Base-by-base conservation (phyloP, 2,888 invertebrate genomes). In the Troides oblongomaculatus region DNA sequence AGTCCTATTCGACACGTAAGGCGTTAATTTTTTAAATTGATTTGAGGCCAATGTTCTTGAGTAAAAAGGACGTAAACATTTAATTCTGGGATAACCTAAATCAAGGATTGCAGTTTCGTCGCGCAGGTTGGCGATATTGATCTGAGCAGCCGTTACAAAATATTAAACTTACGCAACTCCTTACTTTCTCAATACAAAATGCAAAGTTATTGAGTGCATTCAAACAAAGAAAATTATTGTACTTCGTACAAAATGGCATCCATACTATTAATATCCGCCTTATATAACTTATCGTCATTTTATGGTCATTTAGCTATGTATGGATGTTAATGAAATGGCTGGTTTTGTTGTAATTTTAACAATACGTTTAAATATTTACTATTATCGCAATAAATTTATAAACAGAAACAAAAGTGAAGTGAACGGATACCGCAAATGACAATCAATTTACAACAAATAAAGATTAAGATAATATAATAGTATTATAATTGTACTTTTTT, bases 141-240 rank as follows among this genome's bases (percentile, higher is more conserved):
- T 71, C 72, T 72, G 68, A 74, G 79, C 79, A 80, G 79, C 78
- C 81, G 81, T 89, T 89, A 85, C 88, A 88, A 89, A 89, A 90
- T 81, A 66, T 70, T 39, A 70, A 66, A 58, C 63, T 66, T 70
- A 82, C 76, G 82, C 79, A 81, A 66, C 66, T 69, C 57, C 69
- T 69, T 66, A 50, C 53, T 64, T 69, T 64, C 63, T 69, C 60
- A 56, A 61, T 23, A 39, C 65, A 62, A 65, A 66, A 62, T 66
- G 60, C 61, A 61, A 69, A 66, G 46, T 36, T 64, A 63, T 72
- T 87, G 75, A 82, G 78, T 81, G 87, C 85, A 81, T 84, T 88
- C 86, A 85, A 84, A 85, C 84, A 23, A 62, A 62, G 23, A 46
- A 53, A 53, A 53, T n/a, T n/a, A 53, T n/a, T 53, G 8, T 4